phyloP scores from a whole-genome alignment of 2,888 invertebrate species.

The Mythimna albipuncta region DNA sequence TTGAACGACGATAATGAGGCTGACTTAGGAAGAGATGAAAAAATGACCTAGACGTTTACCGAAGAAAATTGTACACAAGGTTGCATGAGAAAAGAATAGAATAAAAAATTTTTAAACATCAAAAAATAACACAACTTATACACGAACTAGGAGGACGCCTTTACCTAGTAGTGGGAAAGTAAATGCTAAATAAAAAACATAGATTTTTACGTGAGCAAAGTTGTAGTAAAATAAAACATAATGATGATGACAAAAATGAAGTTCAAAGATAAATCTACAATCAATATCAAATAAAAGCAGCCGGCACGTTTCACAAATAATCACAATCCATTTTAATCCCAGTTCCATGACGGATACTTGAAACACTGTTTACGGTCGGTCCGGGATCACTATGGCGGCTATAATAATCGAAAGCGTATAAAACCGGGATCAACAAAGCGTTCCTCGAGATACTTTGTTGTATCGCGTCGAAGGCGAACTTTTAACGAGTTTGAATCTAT shows the following conservation, averaged over 20 bases:
- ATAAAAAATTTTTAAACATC: no score
- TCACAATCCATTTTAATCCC: constrained; percentile 1
- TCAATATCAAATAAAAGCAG: not conserved
- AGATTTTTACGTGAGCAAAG: no score
- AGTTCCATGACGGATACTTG: not conserved
- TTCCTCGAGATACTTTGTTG: constrained; percentile 47
- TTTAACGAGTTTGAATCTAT: constrained; percentile 59
- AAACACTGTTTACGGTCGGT: constrained; percentile 10
- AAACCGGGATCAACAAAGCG: constrained; percentile 42
- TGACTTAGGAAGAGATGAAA: no score
- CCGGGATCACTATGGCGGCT: constrained; percentile 8
- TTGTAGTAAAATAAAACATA: no score
- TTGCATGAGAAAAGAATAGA: no score
- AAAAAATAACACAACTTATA: no score
- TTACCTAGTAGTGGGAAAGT: no score
- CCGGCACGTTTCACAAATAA: not conserved
- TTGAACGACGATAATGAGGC: no score
- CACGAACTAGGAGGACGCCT: no score
- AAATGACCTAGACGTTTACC: no score
- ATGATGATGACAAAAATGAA: not conserved
- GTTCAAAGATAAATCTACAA: not conserved
- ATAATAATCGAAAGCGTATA: constrained; percentile 45
- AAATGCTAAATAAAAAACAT: no score
- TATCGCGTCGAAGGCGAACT: constrained; percentile 44
- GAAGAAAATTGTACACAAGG: no score